Conservation (phyloP, 2,888 invertebrate species). For the Cerceris ruficornis region DNA sequence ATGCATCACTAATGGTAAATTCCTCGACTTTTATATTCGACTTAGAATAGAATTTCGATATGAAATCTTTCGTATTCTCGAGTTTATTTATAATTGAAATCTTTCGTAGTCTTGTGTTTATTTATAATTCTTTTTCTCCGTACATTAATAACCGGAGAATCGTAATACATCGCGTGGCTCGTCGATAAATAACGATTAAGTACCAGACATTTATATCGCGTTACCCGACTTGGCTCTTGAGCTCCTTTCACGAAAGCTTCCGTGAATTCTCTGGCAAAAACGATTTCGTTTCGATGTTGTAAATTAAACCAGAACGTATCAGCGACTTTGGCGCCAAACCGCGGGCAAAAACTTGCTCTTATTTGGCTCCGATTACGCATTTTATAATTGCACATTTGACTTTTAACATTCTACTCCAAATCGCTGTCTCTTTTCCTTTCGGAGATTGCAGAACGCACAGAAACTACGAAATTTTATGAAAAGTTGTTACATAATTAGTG, state of each 20-base stretch:
- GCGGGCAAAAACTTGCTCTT: too few relatives aligned
- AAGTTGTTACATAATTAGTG: too few relatives aligned
- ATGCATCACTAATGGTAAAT: background rate
- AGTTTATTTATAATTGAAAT: background rate
- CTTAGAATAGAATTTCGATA: background rate
- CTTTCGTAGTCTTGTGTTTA: background rate
- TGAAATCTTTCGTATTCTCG: background rate
- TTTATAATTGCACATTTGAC: too few relatives aligned
- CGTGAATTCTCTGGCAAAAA: background rate
- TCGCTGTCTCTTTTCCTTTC: too few relatives aligned
- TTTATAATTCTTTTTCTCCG: background rate
- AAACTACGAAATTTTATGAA: too few relatives aligned
- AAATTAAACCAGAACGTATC: constrained; percentile 6
- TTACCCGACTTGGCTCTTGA: background rate
- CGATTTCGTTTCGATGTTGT: constrained; percentile 8
- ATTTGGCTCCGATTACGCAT: too few relatives aligned
- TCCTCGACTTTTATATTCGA: background rate
- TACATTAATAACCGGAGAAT: background rate
- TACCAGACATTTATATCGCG: constrained; percentile 1
- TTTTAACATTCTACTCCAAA: too few relatives aligned
- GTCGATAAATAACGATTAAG: background rate
- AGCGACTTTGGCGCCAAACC: background rate
- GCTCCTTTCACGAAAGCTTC: background rate
- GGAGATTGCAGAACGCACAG: too few relatives aligned
- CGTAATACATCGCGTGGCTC: background rate